Evolutionary conservation across 2,888 invertebrate species (phyloP), one percentile per base, ranked within the genome.

Genomic region (Monoplex corrugatus): DNA sequence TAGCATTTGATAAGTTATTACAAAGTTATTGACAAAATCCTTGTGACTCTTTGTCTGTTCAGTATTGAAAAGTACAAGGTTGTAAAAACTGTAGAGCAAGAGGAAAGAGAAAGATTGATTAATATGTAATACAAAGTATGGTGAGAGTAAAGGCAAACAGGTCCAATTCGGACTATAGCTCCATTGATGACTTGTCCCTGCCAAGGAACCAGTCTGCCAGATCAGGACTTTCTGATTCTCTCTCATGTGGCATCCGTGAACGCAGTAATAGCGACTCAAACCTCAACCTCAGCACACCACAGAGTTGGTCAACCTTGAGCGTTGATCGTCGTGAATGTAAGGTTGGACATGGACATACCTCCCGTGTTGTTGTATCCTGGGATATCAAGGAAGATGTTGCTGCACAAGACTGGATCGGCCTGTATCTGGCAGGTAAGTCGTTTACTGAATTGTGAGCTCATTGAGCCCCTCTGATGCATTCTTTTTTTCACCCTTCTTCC

Each of bases 371-470:
- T 72, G 94, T 96, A 57, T 93, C 93, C 16, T 96, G 96, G 96
- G 95, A 96, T 90, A 95, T 96, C 43, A 94, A 94, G 78, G 96
- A 96, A 87, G 95, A 95, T 88, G 95, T 95, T 13, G 94, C 94
- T 32, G 94, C 95, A 23, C 94, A 94, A 83, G 96, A 96, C 92
- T 96, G 96, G 96, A 96, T 96, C 89, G 96, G 96, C 28, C 94
- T 96, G 35, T 96, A 95, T 92, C 94, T 94, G 83, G 92, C 94
- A 91, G 96, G 96, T 96, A 92, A 91, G 92, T 38, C n/a, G n/a
- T n/a, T n/a, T n/a, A n/a, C n/a, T n/a, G n/a, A n/a, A n/a, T n/a
- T n/a, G n/a, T n/a, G n/a, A n/a, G n/a, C n/a, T n/a, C n/a, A n/a
- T n/a, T n/a, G n/a, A n/a, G n/a, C n/a, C n/a, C n/a, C n/a, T n/a